Base-by-base conservation (phyloP, 2,888 invertebrate species). In the Lucinisca nassula region DNA sequence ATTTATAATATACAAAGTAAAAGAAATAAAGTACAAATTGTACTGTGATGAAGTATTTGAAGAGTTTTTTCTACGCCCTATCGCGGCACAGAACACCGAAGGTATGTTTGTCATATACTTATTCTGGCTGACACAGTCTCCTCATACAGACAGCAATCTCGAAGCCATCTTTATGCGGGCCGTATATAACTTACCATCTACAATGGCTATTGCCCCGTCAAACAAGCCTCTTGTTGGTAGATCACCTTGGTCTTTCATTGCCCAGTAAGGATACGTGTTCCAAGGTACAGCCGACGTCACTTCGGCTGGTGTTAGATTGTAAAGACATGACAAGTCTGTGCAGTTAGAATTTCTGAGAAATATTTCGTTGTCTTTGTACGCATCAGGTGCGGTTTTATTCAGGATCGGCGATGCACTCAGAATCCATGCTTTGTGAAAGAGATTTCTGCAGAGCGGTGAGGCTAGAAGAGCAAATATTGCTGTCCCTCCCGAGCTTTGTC, bases 401-500 rank as follows among this genome's bases (percentile, higher is more conserved):
- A 94, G 83, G 24, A 93, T 80, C 8, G 93, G 87, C 0, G 94
- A 92, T 0, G 92, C 92, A 77, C 95, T 96, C 49, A 95, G 94
- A 30, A 97, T 91, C 93, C 97, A 97, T 0, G 95, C 95, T 97
- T 90, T 97, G 49, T 93, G 93, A 94, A 98, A 98, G 3, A 98
- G 96, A 72, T 97, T 97, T 79, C 97, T 97, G 1, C 97, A 93
- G 58, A 91, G 85, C 91, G 95, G 96, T 21, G 97, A 95, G 91
- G 98, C 96, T 94, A 97, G 97, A 70, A 98, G 96, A 0, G 98
- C 98, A 0, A 98, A 98, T 0, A 98, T 98, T 21, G 98, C 96
- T 0, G 98, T 98, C 0, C 98, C 98, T 0, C 98, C 98, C 0
- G 98, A 98, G 30, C 98, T 97, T 95, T 98, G 98, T 0, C 98